A percentile compares a stretch with the other conserved stretches of the same genome.
phyloP scores from a whole-genome alignment of 2,888 invertebrate genomes.

The Xanthia togata region DNA sequence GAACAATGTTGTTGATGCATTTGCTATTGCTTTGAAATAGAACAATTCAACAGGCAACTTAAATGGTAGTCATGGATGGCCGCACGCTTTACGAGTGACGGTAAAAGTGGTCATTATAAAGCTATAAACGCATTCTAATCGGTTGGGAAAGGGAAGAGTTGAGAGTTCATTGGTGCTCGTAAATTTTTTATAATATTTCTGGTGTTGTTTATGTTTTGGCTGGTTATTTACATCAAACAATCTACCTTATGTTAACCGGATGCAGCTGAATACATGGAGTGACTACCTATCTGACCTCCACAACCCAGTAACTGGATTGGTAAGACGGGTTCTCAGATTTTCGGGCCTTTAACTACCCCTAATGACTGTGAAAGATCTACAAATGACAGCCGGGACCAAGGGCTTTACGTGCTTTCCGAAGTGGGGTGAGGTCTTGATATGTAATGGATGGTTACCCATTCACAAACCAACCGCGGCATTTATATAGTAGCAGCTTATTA shows the following conservation, averaged over 20 bases:
- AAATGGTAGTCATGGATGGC: constrained; percentile 24
- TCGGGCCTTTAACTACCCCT: not conserved
- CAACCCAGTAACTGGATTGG: not conserved
- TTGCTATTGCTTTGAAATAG: constrained; percentile 24
- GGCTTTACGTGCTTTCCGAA: not conserved
- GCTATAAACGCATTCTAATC: constrained; percentile 62
- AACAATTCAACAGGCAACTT: constrained; percentile 34
- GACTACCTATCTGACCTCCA: too few species aligned
- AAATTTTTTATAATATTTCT: constrained; percentile 52
- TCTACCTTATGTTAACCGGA: not conserved
- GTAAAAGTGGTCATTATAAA: constrained; percentile 69
- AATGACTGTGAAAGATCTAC: not conserved
- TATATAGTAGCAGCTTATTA: not conserved
- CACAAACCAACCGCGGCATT: not conserved
- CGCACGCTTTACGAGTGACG: constrained; percentile 59
- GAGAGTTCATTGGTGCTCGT: constrained; percentile 72
- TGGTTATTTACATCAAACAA: not conserved
- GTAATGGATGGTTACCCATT: not conserved
- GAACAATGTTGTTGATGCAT: constrained; percentile 39
- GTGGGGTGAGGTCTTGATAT: too few species aligned
- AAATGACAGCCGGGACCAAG: not conserved
- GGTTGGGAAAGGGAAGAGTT: constrained; percentile 64
- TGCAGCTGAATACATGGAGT: too few species aligned
- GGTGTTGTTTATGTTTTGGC: not conserved
- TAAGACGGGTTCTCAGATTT: not conserved